Evolutionary conservation across 2,888 invertebrate genomes (phyloP).

Genomic region (Himalopsyche japonica): DNA sequence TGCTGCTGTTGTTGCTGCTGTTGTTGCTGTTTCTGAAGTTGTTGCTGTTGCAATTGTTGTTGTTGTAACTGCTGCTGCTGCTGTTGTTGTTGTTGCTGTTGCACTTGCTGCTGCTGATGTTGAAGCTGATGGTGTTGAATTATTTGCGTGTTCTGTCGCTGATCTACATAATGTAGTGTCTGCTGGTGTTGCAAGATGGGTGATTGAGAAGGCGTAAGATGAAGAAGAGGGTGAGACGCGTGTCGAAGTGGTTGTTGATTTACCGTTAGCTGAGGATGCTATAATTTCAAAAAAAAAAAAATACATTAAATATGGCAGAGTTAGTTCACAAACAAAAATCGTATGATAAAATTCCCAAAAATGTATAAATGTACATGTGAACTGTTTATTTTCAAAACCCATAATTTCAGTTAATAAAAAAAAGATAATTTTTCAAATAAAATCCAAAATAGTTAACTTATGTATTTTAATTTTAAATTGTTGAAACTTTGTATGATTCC

Average conservation of each 20-base stretch:
- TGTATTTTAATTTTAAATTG: too few species aligned
- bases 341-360: too few species aligned
- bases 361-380: too few species aligned
- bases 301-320: background rate
- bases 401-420: too few species aligned
- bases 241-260: conserved; percentile 25
- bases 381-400: too few species aligned
- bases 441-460: too few species aligned
- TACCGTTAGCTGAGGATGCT: conserved; percentile 42
- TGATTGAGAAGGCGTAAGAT: conserved; percentile 40
- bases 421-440: too few species aligned
- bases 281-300: conserved; percentile 38
- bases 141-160: conserved; percentile 32
- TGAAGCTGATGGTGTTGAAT: conserved; percentile 45
- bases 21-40: conserved; percentile 33
- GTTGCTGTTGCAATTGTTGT: conserved; percentile 36
- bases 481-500: too few species aligned
- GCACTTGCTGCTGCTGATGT: conserved; percentile 40
- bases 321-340: too few species aligned
- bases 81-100: conserved; percentile 42
- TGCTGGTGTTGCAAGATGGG: conserved; percentile 32
- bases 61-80: conserved; percentile 48
- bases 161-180: conserved; percentile 38
- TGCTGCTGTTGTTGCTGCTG: conserved; percentile 28
- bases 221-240: conserved; percentile 35